Evolutionary conservation across 2,888 invertebrate genomes (phyloP).

Genomic region (Epirrhoe alternata): DNA sequence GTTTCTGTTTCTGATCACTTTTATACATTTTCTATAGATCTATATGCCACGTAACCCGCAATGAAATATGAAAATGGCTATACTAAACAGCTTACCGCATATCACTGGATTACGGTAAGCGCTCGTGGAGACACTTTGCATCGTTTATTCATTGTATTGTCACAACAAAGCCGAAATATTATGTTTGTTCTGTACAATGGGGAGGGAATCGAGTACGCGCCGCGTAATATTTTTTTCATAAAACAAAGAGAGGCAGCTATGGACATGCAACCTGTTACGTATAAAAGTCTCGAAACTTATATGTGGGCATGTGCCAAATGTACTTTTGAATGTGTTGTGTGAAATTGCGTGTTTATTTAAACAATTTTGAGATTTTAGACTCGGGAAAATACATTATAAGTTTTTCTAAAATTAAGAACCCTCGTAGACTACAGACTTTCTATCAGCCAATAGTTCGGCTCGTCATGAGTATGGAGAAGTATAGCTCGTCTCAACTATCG

Average conservation of each 20-base stretch:
- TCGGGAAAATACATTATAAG: too few species aligned
- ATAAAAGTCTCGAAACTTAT: not conserved
- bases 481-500: too few species aligned
- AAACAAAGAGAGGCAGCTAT: not conserved
- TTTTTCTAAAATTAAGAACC: too few species aligned
- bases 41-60: conserved; percentile 9
- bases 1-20: not conserved
- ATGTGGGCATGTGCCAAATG: not conserved
- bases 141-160: conserved; percentile 61
- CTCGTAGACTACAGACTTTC: too few species aligned
- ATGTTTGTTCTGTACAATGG: conserved; percentile 41
- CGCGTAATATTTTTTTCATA: not conserved
- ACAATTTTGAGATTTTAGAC: too few species aligned
- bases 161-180: conserved; percentile 53
- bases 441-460: too few species aligned
- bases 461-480: too few species aligned
- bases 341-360: too few species aligned
- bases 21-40: not conserved
- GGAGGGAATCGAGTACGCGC: conserved; percentile 4
- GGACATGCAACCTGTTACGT: not conserved
- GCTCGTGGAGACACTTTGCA: conserved; percentile 40
- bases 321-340: not conserved
- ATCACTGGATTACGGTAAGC: conserved; percentile 34
- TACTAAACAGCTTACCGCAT: conserved; percentile 41
- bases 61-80: conserved; percentile 34